phyloP scores from a whole-genome alignment of 2,888 invertebrate genomes.

The Aspidiotus rigidus region DNA sequence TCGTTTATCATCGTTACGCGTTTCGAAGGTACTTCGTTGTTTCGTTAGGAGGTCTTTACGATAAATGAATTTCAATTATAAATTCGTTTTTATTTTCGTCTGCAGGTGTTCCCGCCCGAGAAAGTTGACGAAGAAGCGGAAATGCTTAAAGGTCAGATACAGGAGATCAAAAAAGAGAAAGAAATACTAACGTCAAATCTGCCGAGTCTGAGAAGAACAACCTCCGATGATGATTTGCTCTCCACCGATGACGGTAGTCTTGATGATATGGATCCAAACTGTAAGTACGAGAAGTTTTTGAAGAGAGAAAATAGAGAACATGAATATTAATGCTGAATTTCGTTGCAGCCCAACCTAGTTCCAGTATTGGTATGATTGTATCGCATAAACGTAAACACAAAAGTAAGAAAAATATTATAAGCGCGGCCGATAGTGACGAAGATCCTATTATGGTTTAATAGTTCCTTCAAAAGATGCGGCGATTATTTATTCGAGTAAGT shows the following conservation, averaged over 20 bases:
- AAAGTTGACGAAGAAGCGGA: conserved; percentile 62
- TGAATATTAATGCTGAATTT: not conserved
- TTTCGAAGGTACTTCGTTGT: conserved; percentile 52
- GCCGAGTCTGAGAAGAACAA: conserved; percentile 70
- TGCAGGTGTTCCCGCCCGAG: conserved; percentile 44
- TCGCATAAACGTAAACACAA: conserved; percentile 25
- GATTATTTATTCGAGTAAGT: not conserved
- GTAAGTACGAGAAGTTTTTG: conserved; percentile 34
- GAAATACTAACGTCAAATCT: conserved; percentile 67
- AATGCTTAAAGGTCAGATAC: conserved; percentile 64
- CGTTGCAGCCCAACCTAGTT: conserved; percentile 37
- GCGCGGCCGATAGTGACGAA: conserved; percentile 41
- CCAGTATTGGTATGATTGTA: conserved; percentile 17
- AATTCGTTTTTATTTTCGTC: not conserved
- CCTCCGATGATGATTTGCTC: conserved; percentile 79
- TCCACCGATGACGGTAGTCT: conserved; percentile 63
- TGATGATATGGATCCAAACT: conserved; percentile 45
- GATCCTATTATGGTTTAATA: conserved; percentile 43
- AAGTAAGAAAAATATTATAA: conserved; percentile 26
- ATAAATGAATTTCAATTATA: not conserved
- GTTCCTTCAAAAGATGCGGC: conserved; percentile 3
- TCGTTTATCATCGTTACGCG: conserved; percentile 65
- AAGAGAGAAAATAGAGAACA: not conserved
- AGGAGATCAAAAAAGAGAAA: conserved; percentile 73
- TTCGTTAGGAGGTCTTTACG: not conserved